Percentiles rank a stretch among this genome's conserved stretches.
Conservation (phyloP, 2,888 invertebrate species). For the Cremastinae sp. region DNA sequence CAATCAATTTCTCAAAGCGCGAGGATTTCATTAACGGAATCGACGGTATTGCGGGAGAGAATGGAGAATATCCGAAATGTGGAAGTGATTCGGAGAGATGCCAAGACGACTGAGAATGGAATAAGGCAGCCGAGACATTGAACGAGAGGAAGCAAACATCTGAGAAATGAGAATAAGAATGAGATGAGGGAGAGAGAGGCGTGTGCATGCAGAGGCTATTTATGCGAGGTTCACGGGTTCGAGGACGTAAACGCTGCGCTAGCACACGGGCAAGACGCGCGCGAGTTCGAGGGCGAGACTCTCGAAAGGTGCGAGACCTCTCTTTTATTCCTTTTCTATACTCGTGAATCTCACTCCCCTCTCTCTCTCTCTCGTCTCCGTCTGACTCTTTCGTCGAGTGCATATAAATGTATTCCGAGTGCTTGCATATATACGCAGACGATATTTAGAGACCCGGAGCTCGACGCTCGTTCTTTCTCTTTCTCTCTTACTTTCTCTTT, state of each 20-base stretch:
- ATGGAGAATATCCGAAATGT: conserved; percentile 22
- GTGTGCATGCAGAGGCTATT: conserved; percentile 42
- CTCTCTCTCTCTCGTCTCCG: conserved; percentile 5
- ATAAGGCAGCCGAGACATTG: conserved; percentile 32
- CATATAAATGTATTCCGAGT: conserved; percentile 26
- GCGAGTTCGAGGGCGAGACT: conserved; percentile 51
- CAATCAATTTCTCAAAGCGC: no score
- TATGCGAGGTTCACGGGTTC: conserved; percentile 50
- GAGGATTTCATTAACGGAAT: no score
- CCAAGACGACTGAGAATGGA: conserved; percentile 51
- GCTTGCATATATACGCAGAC: conserved; percentile 19
- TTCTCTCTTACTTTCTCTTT: conserved; percentile 13
- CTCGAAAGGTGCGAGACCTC: conserved; percentile 59
- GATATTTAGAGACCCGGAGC: conserved; percentile 43
- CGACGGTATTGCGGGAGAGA: neutral
- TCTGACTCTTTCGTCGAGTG: conserved; percentile 1
- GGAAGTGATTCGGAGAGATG: conserved; percentile 50
- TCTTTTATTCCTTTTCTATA: conserved; percentile 22
- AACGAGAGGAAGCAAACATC: conserved; percentile 19
- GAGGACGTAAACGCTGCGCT: conserved; percentile 42
- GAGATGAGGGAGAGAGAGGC: conserved; percentile 29
- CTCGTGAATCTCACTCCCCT: neutral
- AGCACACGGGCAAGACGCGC: conserved; percentile 15
- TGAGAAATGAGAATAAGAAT: conserved; percentile 25
- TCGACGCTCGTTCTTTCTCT: conserved; percentile 21